These are phyloP conservation scores for Tragelaphus scriptus DNA, from an alignment of 2,113 vertebrate species.

Conservation along the genomic window DNA sequence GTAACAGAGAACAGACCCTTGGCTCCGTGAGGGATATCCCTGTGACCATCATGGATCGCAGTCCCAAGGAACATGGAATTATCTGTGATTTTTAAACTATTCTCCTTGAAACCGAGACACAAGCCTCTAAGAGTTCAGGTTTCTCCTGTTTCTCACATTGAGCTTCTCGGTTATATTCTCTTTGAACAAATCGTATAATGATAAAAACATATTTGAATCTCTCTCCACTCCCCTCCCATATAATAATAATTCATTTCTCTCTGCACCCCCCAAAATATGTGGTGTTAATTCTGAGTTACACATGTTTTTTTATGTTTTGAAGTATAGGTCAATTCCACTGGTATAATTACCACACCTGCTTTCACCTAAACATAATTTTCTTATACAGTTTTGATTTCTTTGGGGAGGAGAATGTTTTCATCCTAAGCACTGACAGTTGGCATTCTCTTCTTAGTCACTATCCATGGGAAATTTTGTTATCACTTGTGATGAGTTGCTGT, in stretches of 20 bases:
- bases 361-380: not conserved
- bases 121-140: not conserved
- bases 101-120: not conserved
- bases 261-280: not conserved
- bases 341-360: not conserved
- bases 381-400: not conserved
- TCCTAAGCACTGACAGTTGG: not conserved
- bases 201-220: not conserved
- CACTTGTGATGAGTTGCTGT: not conserved
- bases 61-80: not conserved
- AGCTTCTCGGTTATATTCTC: not conserved
- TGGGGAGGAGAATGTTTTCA: not conserved
- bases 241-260: not conserved
- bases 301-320: not conserved
- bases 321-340: not conserved
- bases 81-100: not conserved
- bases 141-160: not conserved
- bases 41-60: not conserved
- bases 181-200: not conserved
- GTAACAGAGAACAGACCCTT: not conserved
- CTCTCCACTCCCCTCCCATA: accelerated
- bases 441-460: not conserved
- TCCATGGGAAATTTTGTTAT: not conserved
- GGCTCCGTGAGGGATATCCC: not conserved
- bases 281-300: not conserved